These are phyloP conservation scores for Isurus oxyrinchus DNA, from an alignment of 2,113 vertebrate species.

Conservation along the genomic window DNA sequence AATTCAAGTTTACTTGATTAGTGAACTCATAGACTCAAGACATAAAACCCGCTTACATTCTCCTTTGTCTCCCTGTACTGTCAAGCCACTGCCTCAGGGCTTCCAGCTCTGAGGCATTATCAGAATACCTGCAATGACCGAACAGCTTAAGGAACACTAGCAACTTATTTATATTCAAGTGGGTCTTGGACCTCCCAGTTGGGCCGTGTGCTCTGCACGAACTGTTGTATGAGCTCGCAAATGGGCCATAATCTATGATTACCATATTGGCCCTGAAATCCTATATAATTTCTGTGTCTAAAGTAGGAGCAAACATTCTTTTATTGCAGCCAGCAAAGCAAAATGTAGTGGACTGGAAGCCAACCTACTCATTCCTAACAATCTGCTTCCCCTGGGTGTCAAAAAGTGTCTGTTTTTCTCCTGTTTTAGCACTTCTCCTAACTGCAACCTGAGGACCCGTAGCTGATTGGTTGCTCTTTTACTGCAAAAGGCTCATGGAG, in stretches of 20 bases:
- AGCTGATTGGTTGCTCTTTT: background rate
- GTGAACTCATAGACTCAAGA: too few species aligned
- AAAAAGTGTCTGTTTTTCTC: background rate
- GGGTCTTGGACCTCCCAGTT: background rate
- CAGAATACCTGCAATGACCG: background rate
- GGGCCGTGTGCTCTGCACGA: background rate
- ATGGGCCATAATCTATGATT: background rate
- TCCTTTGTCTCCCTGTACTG: background rate
- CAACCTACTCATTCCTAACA: background rate
- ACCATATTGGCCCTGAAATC: background rate
- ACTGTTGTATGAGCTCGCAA: background rate
- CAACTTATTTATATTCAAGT: background rate
- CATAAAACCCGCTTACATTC: background rate
- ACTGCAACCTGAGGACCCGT: background rate
- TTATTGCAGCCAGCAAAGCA: background rate
- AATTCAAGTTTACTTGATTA: too few species aligned
- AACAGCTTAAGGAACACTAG: background rate
- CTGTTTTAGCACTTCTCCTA: background rate
- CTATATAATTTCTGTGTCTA: background rate
- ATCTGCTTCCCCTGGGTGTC: background rate
- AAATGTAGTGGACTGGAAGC: background rate
- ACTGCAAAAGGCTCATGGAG: background rate
- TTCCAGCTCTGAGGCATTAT: background rate
- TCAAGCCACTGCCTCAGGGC: background rate
- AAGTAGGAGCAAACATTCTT: background rate